Evolutionary conservation across 2,113 vertebrate genomes (phyloP), one percentile per base, ranked within the genome.

Genomic region (Lepus europaeus): DNA sequence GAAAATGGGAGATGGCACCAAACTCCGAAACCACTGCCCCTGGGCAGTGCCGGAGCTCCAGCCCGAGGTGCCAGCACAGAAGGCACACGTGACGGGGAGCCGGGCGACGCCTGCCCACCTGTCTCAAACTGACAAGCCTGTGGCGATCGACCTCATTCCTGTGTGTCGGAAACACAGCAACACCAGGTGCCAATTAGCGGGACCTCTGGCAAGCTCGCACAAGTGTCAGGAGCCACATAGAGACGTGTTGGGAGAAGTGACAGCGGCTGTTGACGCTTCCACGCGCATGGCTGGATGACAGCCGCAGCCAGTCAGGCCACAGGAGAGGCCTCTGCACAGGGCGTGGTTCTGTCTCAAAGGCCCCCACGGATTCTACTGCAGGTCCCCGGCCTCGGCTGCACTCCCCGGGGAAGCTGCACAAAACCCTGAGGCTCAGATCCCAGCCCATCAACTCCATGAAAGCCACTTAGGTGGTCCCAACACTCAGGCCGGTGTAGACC

Each of bases 1-100:
- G 88, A 96, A 76, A 96, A 93, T 33, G 78, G 81, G 87, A 95
- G 77, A 86, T 79, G 66, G 36, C 84, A 93, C 8, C 94, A 81
- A 91, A 94, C 9, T 0, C 85, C 49, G 87, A 96, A 94, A 68
- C 61, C 80, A 73, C 87, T 6, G 1, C 27, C 31, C 92, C 94
- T 29, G 51, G 22, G 80, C 2, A 31, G 64, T 77, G 87, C 93
- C 81, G 72, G 0, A 93, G 95, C 81, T 95, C 70, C 95, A 25
- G 87, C 25, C 17, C 16, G 94, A n/a, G 45, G 45, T 45, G 7
- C 45, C 45, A 45, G 45, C 45, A 6, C 45, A 45, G 45, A 45
- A 45, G 45, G 45, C 45, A 45, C 1, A 7, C 45, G 45, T 45
- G 31, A 22, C 17, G 19, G 22, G 51, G 9, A n/a, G 45, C 45